Evolutionary conservation across 2,888 invertebrate genomes (phyloP).

Genomic region (Xylota sylvarum): DNA sequence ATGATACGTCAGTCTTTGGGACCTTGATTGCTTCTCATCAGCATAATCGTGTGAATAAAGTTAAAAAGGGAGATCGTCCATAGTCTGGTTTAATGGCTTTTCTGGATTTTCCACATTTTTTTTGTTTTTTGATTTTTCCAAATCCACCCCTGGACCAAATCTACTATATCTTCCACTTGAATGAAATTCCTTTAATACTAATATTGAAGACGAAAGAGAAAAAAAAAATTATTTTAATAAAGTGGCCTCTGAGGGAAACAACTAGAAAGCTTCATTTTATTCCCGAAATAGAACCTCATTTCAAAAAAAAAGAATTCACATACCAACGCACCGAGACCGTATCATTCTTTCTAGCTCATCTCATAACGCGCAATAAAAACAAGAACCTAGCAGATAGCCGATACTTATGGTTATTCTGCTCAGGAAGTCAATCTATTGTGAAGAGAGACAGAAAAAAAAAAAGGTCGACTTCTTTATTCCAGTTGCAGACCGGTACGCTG

Average conservation of each 20-base stretch:
- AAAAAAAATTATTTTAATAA: neutral
- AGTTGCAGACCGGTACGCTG: constrained; percentile 28
- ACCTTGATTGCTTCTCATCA: no score
- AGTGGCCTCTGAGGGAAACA: constrained; percentile 23
- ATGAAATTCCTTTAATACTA: neutral
- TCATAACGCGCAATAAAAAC: constrained; percentile 8
- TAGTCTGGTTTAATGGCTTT: no score
- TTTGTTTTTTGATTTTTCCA: no score
- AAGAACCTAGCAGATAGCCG: neutral
- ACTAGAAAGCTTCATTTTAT: constrained; percentile 7
- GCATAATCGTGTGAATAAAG: no score
- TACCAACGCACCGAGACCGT: neutral
- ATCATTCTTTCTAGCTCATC: constrained; percentile 38
- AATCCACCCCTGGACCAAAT: constrained; percentile 32
- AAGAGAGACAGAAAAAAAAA: constrained; percentile 2
- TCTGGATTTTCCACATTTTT: no score
- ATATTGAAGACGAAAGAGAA: neutral
- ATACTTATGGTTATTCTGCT: constrained; percentile 54
- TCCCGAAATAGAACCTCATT: constrained; percentile 8
- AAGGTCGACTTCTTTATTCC: constrained; percentile 52
- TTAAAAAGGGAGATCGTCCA: no score
- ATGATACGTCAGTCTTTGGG: no score
- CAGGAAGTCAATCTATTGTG: constrained; percentile 56
- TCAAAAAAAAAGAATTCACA: constrained; percentile 19
- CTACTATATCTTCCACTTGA: constrained; percentile 22